Conservation (phyloP, 2,888 invertebrate genomes). For the Athrips mouffetella region DNA sequence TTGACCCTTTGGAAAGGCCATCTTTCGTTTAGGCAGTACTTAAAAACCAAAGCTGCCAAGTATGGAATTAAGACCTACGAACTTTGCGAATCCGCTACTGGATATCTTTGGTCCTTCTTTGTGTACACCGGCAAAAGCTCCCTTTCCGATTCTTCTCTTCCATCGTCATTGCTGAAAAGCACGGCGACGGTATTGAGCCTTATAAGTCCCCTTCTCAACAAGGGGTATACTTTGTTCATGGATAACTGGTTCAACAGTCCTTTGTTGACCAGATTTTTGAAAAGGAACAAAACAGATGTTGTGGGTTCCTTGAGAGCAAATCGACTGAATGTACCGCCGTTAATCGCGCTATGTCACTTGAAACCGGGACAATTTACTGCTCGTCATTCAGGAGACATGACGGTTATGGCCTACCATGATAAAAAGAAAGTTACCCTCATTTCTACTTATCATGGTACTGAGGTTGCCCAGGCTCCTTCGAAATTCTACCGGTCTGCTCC, state of each 20-base stretch:
- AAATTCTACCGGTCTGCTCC: neutral
- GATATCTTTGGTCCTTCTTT: no score
- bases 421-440: neutral
- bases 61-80: neutral
- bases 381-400: no score
- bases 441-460: neutral
- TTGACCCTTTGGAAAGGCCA: neutral
- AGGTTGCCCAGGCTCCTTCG: neutral
- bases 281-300: no score
- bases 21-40: neutral
- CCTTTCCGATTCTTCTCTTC: neutral
- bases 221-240: neutral
- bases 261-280: no score
- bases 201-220: no score
- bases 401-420: no score
- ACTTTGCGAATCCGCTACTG: neutral
- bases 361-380: no score
- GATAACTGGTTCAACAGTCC: neutral
- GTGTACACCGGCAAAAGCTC: neutral
- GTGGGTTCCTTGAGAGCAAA: no score
- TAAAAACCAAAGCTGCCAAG: neutral
- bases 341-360: no score
- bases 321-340: no score
- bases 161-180: neutral
- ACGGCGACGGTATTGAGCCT: neutral